Evolutionary conservation across 2,113 vertebrate genomes (phyloP).

Genomic region (Leucopternis melanops): DNA sequence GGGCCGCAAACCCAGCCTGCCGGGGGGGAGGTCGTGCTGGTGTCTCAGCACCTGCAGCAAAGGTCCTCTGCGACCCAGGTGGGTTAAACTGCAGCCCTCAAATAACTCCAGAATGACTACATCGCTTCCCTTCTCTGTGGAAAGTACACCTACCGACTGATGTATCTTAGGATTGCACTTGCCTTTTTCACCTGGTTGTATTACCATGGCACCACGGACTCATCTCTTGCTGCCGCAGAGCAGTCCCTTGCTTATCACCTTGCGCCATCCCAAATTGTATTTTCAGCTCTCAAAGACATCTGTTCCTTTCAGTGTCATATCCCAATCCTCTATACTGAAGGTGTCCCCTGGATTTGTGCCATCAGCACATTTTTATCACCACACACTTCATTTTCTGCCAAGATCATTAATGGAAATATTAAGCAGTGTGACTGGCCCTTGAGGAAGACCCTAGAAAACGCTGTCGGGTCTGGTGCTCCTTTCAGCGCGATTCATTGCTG

Average conservation of each 20-base stretch:
- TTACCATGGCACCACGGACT: background rate
- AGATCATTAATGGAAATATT: background rate
- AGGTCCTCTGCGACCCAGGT: background rate
- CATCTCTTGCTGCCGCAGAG: background rate
- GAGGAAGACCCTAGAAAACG: background rate
- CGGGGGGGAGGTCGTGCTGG: too few species aligned
- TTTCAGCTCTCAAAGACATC: background rate
- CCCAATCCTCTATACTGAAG: background rate
- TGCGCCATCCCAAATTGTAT: background rate
- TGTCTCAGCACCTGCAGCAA: background rate
- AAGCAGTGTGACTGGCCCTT: background rate
- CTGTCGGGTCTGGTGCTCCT: background rate
- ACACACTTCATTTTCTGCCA: background rate
- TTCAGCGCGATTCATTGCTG: background rate
- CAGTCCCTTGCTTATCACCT: background rate
- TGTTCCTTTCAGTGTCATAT: background rate
- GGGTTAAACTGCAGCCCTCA: background rate
- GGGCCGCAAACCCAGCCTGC: background rate
- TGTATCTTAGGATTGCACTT: background rate
- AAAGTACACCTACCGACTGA: fast-evolving
- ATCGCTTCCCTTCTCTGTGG: background rate
- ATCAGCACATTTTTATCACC: background rate
- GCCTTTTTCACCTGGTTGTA: background rate
- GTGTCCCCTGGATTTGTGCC: background rate
- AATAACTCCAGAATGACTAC: background rate